A percentile compares a stretch with the other conserved stretches of the same genome.
These are phyloP conservation scores for Drosophila ercepeae DNA, from an alignment of 1,140 invertebrate species.

Conservation along the genomic window DNA sequence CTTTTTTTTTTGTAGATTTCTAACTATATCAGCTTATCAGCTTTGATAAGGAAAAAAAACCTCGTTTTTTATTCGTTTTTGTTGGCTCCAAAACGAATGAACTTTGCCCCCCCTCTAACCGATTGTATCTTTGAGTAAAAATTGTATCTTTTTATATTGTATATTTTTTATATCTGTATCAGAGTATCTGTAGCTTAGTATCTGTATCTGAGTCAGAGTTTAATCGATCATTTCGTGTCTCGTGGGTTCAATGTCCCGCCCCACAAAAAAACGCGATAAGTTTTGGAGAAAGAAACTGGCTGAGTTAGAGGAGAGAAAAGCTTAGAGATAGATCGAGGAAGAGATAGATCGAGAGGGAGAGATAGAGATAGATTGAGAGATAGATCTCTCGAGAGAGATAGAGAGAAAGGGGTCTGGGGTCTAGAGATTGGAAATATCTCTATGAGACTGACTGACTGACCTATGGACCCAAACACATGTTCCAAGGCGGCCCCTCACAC, in stretches of 20 bases:
- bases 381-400: not conserved
- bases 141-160: no score
- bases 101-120: constrained; percentile 20
- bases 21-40: no score
- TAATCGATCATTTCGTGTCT: constrained; percentile 11
- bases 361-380: not conserved
- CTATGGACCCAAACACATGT: constrained; percentile 77
- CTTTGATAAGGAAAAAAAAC: no score
- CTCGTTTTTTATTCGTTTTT: no score
- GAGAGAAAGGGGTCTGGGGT: not conserved
- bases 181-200: not conserved
- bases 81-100: not conserved
- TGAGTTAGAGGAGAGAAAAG: not conserved
- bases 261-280: constrained; percentile 19
- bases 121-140: no score
- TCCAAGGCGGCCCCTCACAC: constrained; percentile 4
- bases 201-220: constrained; percentile 23
- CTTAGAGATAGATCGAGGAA: not conserved
- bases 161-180: no score
- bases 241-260: constrained; percentile 38
- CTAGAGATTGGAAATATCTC: not conserved
- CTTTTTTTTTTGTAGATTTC: no score
- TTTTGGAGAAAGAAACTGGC: constrained; percentile 10
- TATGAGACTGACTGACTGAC: constrained; percentile 61
- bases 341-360: not conserved